Conservation (phyloP, 2,888 invertebrate species). For the Lepas anatifera region DNA sequence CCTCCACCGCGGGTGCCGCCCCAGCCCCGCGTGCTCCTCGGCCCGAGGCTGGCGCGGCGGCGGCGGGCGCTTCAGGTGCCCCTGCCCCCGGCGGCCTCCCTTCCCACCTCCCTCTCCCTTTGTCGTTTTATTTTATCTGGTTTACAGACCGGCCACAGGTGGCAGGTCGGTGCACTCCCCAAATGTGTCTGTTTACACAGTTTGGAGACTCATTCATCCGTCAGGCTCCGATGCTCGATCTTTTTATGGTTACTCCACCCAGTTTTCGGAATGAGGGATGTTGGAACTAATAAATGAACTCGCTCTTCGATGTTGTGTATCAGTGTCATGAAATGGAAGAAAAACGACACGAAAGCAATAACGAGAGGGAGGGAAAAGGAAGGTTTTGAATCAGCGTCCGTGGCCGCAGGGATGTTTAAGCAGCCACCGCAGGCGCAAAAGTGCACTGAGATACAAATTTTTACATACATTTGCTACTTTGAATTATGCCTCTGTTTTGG, state of each 20-base stretch:
- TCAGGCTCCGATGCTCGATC: not conserved
- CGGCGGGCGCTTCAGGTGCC: not conserved
- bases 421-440: no score
- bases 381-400: no score
- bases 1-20: not conserved
- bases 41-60: not conserved
- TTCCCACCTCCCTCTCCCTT: no score
- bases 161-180: not conserved
- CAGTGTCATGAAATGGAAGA: no score
- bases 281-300: not conserved
- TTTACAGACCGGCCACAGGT: not conserved
- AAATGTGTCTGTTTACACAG: no score
- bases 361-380: no score
- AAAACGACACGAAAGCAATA: no score
- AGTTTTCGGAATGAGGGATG: not conserved
- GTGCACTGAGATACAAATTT: no score
- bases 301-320: no score
- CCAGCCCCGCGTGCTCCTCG: not conserved
- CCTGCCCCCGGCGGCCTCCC: not conserved
- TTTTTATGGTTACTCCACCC: not conserved
- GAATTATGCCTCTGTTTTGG: no score
- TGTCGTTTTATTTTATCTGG: not conserved
- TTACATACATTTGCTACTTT: no score
- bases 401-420: no score
- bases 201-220: not conserved